A percentile compares a stretch with the other conserved stretches of the same genome.
These are phyloP conservation scores for Cardiocondyla obscurior DNA, from an alignment of 1,140 invertebrate genomes.

Conservation along the genomic window DNA sequence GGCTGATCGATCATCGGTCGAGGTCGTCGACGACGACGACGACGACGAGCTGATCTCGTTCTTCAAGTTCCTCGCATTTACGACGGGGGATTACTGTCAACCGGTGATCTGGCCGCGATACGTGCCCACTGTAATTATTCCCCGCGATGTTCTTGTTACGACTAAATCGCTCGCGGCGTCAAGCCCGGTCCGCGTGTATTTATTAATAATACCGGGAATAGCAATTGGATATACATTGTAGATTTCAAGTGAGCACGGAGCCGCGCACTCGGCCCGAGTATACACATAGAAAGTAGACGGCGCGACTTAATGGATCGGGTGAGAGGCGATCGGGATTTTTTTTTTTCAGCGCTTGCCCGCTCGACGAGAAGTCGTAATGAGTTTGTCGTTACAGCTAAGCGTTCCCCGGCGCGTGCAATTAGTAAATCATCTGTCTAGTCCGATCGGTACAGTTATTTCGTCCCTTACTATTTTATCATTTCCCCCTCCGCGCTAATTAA, in stretches of 20 bases:
- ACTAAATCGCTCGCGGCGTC: slow-evolving; percentile 10
- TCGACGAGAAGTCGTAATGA: slow-evolving; percentile 17
- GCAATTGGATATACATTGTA: slow-evolving; percentile 33
- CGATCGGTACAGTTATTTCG: not conserved
- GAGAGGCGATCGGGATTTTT: slow-evolving; percentile 26
- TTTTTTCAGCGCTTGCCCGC: not conserved
- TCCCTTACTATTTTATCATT: not conserved
- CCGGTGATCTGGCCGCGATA: slow-evolving; percentile 16
- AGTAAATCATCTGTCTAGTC: slow-evolving; percentile 34
- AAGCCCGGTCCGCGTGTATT: slow-evolving; percentile 27
- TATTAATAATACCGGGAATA: slow-evolving; percentile 36
- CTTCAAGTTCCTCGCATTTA: slow-evolving; percentile 38
- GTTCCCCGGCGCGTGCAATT: slow-evolving; percentile 24
- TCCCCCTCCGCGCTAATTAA: not conserved
- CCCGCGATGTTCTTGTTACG: slow-evolving; percentile 45
- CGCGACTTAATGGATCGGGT: slow-evolving; percentile 20
- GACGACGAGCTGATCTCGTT: slow-evolving; percentile 24
- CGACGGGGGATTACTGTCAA: slow-evolving; percentile 57
- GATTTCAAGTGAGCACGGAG: slow-evolving; percentile 14
- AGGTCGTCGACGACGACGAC: slow-evolving; percentile 23
- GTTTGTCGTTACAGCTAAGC: slow-evolving; percentile 31
- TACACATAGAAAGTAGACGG: slow-evolving; percentile 30
- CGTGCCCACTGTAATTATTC: slow-evolving; percentile 53
- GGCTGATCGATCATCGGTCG: slow-evolving; percentile 67
- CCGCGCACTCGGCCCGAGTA: not conserved